phyloP scores from a whole-genome alignment of 2,113 vertebrate species.

The Anguilla japonica region DNA sequence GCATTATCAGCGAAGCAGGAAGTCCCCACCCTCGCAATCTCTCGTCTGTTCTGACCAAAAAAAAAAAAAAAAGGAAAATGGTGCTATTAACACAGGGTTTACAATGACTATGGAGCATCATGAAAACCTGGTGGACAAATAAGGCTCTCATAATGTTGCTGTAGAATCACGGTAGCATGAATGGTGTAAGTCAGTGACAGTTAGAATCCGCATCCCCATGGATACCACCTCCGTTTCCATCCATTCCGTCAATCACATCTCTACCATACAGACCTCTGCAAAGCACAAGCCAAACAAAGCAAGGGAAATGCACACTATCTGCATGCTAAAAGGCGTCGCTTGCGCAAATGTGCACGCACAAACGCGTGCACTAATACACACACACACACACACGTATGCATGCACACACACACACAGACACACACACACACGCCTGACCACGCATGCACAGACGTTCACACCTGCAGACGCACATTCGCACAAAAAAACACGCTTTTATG shows the following conservation, averaged over 20 bases:
- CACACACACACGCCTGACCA: background rate
- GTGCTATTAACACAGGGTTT: background rate
- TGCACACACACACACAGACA: background rate
- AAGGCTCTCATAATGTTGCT: too few relatives aligned
- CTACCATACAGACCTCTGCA: conserved; percentile 22
- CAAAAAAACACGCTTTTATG: background rate
- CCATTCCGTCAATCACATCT: conserved; percentile 38
- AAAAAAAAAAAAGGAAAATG: background rate
- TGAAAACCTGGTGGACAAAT: too few relatives aligned
- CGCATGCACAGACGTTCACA: background rate
- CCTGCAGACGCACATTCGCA: background rate
- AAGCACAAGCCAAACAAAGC: background rate
- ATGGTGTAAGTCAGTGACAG: background rate
- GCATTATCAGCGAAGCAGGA: background rate
- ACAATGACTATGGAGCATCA: background rate
- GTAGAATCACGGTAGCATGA: too few relatives aligned
- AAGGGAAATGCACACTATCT: background rate
- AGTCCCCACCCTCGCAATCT: background rate
- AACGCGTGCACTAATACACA: background rate
- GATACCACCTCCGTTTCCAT: background rate
- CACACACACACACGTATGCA: background rate
- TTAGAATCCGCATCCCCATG: background rate
- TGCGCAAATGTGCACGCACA: background rate
- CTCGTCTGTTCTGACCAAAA: background rate
- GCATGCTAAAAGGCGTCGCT: background rate